Evolutionary conservation across 2,113 vertebrate genomes (phyloP), one percentile per base, ranked within the genome.

Genomic region (Recurvirostra avosetta): DNA sequence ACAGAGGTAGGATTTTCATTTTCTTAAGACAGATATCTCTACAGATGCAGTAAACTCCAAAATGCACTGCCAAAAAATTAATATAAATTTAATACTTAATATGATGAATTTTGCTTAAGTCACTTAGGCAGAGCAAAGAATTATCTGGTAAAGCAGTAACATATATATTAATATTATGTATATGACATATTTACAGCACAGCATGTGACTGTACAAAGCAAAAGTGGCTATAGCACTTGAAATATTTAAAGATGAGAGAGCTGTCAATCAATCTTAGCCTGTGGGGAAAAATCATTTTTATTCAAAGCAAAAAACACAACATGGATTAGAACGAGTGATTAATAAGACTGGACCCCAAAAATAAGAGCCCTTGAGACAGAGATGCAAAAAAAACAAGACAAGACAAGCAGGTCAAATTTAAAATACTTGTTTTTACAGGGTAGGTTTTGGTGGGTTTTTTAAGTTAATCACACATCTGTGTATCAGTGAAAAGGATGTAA

Each of bases 211-310:
- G 29, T 65, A 74, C 45, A 71, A 84, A 92, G 61, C 20, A 80
- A 55, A 84, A 75, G 63, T 78, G 70, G 30, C n/a, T 75, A 47
- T 30, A 92, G 43, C 21, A 52, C 22, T 79, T 61, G 23, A 72
- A 77, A 40, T 71, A 78, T 67, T 65, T 84, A 56, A 87, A 95
- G 40, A 95, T 58, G 53, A 95, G 52, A 91, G 79, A 89, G 11
- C 23, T 81, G 32, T 71, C 83, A 81, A 30, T 56, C 89, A 92
- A 1, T 89, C 43, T 32, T 29, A 59, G 76, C 86, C 68, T 74
- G 47, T 36, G 26, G 61, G 43, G 23, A 32, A 76, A 92, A 80
- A 47, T 6, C 1, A 36, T 58, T 80, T 88, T 88, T 71, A 62
- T 74, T 6, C 20, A 77, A 75, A 70, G 21, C 7, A 83, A 93